These are phyloP conservation scores for Limosa lapponica DNA, from an alignment of 2,797 vertebrate genomes.

Conservation along the genomic window DNA sequence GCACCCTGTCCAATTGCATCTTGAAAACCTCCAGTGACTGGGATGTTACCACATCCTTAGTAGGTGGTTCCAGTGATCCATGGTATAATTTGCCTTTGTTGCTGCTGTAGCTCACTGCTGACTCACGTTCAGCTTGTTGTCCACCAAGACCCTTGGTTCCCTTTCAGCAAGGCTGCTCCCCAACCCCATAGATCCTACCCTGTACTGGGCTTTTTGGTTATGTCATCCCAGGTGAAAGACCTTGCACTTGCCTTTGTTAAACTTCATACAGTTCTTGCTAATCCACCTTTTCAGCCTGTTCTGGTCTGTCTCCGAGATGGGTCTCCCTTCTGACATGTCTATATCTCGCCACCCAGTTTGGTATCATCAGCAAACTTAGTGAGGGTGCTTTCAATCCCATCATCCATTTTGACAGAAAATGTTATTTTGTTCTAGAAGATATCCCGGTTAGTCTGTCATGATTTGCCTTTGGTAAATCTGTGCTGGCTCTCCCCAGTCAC, in stretches of 20 bases:
- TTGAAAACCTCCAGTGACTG: no score
- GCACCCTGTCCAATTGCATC: background rate
- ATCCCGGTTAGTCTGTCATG: no score
- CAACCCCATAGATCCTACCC: no score
- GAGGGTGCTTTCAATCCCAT: no score
- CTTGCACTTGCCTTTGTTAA: background rate
- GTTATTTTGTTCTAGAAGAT: no score
- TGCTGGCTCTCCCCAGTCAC: no score
- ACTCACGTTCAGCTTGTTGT: background rate
- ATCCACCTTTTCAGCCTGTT: background rate
- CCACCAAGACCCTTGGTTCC: background rate
- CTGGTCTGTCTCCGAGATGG: background rate
- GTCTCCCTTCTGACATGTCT: background rate
- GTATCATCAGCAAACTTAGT: no score
- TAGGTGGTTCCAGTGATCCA: background rate
- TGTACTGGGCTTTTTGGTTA: no score
- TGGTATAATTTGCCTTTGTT: background rate
- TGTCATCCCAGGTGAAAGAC: no score
- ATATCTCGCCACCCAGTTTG: background rate
- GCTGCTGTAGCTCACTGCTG: background rate
- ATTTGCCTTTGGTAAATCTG: no score
- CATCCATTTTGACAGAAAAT: no score
- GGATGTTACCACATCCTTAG: background rate
- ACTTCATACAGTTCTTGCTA: background rate
- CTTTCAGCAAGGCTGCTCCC: background rate